These are phyloP conservation scores for Sigmodon hispidus DNA, from an alignment of 2,113 vertebrate genomes.

Conservation along the genomic window DNA sequence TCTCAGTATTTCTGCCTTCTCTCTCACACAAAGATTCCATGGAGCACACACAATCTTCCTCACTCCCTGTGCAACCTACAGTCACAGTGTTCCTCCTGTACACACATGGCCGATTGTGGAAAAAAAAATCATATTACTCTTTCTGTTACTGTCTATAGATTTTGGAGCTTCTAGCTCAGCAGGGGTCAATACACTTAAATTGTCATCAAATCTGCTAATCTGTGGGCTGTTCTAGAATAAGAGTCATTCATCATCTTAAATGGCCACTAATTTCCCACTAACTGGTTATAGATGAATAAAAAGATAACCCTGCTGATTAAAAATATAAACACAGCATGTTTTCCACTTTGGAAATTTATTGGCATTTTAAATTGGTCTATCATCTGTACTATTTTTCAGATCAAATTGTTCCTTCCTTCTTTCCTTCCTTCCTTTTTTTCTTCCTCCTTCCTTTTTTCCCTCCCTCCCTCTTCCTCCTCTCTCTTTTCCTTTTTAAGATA, in stretches of 20 bases:
- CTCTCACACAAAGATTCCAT: background rate
- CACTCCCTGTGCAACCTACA: background rate
- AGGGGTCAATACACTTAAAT: background rate
- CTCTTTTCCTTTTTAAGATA: background rate
- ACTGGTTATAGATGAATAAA: background rate
- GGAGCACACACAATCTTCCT: background rate
- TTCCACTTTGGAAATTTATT: background rate
- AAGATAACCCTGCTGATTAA: background rate
- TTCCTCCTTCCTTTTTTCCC: background rate
- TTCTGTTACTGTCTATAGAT: background rate
- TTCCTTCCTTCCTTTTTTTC: too few relatives aligned
- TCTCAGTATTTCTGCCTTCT: background rate
- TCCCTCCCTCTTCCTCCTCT: background rate
- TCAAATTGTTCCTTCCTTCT: background rate
- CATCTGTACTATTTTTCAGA: background rate
- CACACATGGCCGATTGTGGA: background rate
- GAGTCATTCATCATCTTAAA: background rate
- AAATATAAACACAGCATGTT: background rate
- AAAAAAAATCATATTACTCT: background rate
- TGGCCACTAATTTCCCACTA: background rate
- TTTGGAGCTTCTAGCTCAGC: background rate
- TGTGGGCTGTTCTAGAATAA: background rate
- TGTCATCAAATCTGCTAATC: background rate
- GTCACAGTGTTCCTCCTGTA: background rate
- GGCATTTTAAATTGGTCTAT: conserved; percentile 14